These are phyloP conservation scores for Sinocyclocheilus grahami DNA, from an alignment of 2,113 vertebrate species.

Conservation along the genomic window DNA sequence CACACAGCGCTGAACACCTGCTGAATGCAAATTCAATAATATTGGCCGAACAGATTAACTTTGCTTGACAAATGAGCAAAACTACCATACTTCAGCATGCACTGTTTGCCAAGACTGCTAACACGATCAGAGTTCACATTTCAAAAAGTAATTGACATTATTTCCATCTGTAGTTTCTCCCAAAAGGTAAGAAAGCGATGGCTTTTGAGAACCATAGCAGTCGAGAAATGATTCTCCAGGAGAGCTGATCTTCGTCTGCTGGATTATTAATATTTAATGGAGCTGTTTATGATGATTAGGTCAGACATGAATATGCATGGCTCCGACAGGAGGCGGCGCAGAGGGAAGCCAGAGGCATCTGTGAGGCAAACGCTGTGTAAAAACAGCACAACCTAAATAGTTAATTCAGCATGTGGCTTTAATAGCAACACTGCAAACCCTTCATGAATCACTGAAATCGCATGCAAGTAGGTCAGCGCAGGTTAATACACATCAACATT, in stretches of 20 bases:
- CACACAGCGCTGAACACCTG: background rate
- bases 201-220: background rate
- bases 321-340: conserved; percentile 4
- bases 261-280: conserved; percentile 10
- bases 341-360: background rate
- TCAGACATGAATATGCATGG: conserved; percentile 23
- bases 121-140: background rate
- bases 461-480: conserved; percentile 20
- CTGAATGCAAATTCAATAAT: background rate
- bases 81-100: background rate
- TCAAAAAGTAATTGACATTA: background rate
- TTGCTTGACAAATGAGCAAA: background rate
- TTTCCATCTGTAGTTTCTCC: background rate
- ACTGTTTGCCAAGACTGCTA: background rate
- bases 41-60: background rate
- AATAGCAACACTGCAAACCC: background rate
- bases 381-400: conserved; percentile 14
- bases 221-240: background rate
- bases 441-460: background rate
- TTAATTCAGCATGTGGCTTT: conserved; percentile 14
- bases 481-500: conserved; percentile 14
- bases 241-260: background rate
- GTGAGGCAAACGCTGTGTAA: background rate
- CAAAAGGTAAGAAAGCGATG: background rate
- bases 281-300: conserved; percentile 29